A percentile compares a stretch with the other conserved stretches of the same genome.
Evolutionary conservation across 2,888 invertebrate genomes (phyloP).

Genomic region (Agelastica alni): DNA sequence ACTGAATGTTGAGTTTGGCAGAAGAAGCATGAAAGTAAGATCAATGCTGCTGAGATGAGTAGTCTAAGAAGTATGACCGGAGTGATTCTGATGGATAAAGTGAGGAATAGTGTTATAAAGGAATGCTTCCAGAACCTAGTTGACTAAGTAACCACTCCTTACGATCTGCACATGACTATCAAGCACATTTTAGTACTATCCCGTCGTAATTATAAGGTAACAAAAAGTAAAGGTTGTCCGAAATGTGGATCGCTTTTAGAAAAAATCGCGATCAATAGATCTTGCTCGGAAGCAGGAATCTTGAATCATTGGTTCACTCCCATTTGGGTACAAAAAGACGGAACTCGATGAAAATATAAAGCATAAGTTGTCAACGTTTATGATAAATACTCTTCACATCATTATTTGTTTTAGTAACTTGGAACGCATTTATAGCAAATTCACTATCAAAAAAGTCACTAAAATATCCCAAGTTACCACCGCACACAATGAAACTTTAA

Average conservation of each 20-base stretch:
- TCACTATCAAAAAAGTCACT: constrained; percentile 43
- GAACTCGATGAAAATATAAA: constrained; percentile 58
- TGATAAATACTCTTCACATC: constrained; percentile 49
- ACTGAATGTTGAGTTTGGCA: too few relatives aligned
- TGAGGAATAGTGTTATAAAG: too few relatives aligned
- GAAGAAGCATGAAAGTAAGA: too few relatives aligned
- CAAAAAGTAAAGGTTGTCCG: constrained; percentile 62
- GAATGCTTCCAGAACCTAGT: too few relatives aligned
- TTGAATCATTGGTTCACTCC: constrained; percentile 80
- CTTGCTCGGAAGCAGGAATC: constrained; percentile 70
- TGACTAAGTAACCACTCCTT: constrained; percentile 73
- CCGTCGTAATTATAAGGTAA: constrained; percentile 45
- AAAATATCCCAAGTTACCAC: constrained; percentile 44
- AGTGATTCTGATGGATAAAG: too few relatives aligned
- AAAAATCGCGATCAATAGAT: constrained; percentile 61
- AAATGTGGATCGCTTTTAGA: constrained; percentile 68
- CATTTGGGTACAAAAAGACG: constrained; percentile 61
- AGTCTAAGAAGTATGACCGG: too few relatives aligned
- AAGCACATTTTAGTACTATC: constrained; percentile 65
- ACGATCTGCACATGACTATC: constrained; percentile 74
- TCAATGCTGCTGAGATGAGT: too few relatives aligned
- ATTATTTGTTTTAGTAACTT: constrained; percentile 32
- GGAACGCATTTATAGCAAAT: constrained; percentile 53
- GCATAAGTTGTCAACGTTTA: constrained; percentile 59
- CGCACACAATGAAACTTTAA: constrained; percentile 55